phyloP scores from a whole-genome alignment of 2,888 invertebrate species.

The Saturnia japonica region DNA sequence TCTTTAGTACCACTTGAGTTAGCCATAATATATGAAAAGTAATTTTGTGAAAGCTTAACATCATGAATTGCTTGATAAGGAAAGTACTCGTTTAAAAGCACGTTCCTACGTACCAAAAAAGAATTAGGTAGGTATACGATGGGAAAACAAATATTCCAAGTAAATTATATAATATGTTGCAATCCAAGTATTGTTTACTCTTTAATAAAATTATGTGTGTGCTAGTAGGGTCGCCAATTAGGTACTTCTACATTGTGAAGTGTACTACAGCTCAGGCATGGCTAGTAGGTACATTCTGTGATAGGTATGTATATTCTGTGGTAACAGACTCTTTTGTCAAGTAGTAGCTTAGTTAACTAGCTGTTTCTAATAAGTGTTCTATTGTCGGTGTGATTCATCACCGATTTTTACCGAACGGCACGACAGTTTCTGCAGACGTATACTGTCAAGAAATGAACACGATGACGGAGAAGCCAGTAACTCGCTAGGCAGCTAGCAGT shows the following conservation, averaged over 20 bases:
- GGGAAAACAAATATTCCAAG: not conserved
- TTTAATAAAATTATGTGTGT: not conserved
- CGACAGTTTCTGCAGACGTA: not conserved
- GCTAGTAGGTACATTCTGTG: too few species aligned
- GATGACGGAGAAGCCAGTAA: not conserved
- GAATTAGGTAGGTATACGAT: not conserved
- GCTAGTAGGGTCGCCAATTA: too few species aligned
- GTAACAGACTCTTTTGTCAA: too few species aligned
- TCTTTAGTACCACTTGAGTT: conserved; percentile 45
- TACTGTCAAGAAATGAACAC: not conserved
- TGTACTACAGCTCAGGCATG: too few species aligned
- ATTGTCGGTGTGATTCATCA: too few species aligned
- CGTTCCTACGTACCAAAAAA: not conserved
- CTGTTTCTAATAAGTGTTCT: too few species aligned
- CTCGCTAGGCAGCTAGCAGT: not conserved
- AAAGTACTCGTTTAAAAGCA: not conserved
- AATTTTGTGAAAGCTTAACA: not conserved
- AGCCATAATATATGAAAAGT: conserved; percentile 12
- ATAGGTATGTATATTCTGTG: too few species aligned
- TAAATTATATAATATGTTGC: not conserved
- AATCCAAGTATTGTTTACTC: not conserved
- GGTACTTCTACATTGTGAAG: too few species aligned
- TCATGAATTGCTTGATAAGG: not conserved
- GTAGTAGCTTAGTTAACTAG: too few species aligned
- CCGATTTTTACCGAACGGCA: not conserved